Evolutionary conservation across 2,888 invertebrate species (phyloP).

Genomic region (Agriopis leucophaearia): DNA sequence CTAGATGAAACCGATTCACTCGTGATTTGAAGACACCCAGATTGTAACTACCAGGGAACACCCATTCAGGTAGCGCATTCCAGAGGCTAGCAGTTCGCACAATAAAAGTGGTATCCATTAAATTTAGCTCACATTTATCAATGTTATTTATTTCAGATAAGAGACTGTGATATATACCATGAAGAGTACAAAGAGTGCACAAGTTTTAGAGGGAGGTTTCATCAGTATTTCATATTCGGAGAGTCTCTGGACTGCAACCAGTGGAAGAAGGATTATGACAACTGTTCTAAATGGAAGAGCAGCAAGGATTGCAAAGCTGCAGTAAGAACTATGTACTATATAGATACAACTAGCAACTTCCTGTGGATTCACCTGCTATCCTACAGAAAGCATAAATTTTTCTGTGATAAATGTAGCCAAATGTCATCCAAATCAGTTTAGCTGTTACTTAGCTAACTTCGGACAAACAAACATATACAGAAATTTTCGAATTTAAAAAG

Average conservation of each 20-base stretch:
- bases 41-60: too few relatives aligned
- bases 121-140: background rate
- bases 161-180: conserved; percentile 92
- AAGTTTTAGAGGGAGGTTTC: conserved; percentile 91
- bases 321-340: conserved; percentile 79
- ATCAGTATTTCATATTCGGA: conserved; percentile 95
- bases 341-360: too few relatives aligned
- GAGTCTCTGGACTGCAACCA: conserved; percentile 90
- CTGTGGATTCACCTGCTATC: background rate
- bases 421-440: background rate
- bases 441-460: background rate
- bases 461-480: background rate
- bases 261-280: conserved; percentile 92
- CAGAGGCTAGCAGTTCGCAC: too few relatives aligned
- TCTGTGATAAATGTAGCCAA: background rate
- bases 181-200: conserved; percentile 94
- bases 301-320: conserved; percentile 88
- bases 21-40: too few relatives aligned
- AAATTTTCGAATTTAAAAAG: background rate
- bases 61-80: too few relatives aligned
- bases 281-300: conserved; percentile 90
- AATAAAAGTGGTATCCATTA: too few relatives aligned
- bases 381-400: background rate
- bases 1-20: too few relatives aligned
- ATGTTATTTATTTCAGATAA: conserved; percentile 84